Percentiles rank a stretch among this genome's conserved stretches.
Evolutionary conservation across 2,113 vertebrate species (phyloP).

Genomic region (Chauna torquata): DNA sequence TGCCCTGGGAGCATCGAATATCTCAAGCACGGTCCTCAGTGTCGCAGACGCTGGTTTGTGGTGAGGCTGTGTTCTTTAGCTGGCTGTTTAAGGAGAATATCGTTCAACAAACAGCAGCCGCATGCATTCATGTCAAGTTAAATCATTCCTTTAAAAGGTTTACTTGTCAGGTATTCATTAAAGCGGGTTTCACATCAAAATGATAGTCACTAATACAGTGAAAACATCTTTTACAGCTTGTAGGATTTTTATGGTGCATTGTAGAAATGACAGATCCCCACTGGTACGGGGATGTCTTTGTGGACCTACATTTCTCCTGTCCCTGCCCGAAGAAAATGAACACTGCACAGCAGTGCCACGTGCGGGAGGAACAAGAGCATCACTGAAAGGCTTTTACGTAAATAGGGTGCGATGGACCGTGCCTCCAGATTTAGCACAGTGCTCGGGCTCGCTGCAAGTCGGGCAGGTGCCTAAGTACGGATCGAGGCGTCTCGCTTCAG

Average conservation of each 20-base stretch:
- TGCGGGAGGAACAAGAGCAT: background rate
- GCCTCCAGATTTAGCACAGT: background rate
- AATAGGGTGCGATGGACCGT: background rate
- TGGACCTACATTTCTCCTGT: background rate
- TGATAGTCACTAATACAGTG: conserved; percentile 74
- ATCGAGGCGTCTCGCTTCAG: background rate
- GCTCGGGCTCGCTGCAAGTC: background rate
- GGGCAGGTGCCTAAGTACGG: background rate
- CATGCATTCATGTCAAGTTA: conserved; percentile 72
- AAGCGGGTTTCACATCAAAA: conserved; percentile 73
- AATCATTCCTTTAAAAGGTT: conserved; percentile 72
- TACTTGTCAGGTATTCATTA: conserved; percentile 82
- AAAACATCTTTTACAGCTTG: conserved; percentile 70
- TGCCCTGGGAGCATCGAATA: background rate
- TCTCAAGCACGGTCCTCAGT: fast-evolving
- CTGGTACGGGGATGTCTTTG: background rate
- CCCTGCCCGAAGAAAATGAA: background rate
- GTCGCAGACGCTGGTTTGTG: background rate
- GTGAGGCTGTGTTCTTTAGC: conserved; percentile 39
- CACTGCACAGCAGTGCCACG: fast-evolving
- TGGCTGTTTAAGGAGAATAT: conserved; percentile 63
- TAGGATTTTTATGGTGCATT: conserved; percentile 6
- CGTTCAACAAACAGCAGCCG: conserved; percentile 70
- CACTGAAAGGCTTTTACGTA: background rate
- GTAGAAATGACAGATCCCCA: background rate